Base-by-base conservation (phyloP, 2,113 vertebrate genomes). In the Terrapene triunguis region DNA sequence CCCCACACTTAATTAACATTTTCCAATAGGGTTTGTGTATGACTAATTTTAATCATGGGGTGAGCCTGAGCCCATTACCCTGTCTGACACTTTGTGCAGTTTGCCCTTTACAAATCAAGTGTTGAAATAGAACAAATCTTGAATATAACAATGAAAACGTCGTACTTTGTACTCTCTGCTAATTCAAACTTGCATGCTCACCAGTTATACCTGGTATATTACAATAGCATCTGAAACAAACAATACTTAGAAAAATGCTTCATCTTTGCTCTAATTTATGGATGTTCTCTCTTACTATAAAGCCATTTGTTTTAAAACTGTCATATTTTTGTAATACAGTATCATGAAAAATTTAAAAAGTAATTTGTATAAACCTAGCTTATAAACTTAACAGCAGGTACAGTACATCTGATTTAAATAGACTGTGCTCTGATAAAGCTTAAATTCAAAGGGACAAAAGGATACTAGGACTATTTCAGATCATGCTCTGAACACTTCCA, bases 381-480 rank as follows among this genome's bases (percentile, higher is more conserved):
- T 97, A 97, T 95, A 95, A 97, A 97, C 89, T 93, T 93, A 96
- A 92, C 88, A 94, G 89, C 91, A 98, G 93, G 97, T 96, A 96
- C 88, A 91, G 94, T 88, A 96, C 96, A 96, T 89, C 90, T 91
- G 92, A 97, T 96, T 96, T 96, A 96, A 89, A 93, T 85, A 97
- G 93, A 51, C 62, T 95, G 93, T 90, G 65, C 93, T 92, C 89
- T 91, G 94, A 96, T 85, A 90, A 93, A 22, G 25, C 25, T 55
- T 29, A 42, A 92, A 93, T 94, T 51, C 32, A 14, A 35, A 35
- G 35, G 65, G 17, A 69, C 35, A 95, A 91, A 94, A 91, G 93
- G 47, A 84, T 96, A 96, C 89, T 89, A 32, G 50, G 90, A 95
- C 92, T 95, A 84, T 81, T 96, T 93, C 83, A 88, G 83, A 74